Evolutionary conservation across 2,113 vertebrate species (phyloP), one percentile per base, ranked within the genome.

Genomic region (Myotis davidii): DNA sequence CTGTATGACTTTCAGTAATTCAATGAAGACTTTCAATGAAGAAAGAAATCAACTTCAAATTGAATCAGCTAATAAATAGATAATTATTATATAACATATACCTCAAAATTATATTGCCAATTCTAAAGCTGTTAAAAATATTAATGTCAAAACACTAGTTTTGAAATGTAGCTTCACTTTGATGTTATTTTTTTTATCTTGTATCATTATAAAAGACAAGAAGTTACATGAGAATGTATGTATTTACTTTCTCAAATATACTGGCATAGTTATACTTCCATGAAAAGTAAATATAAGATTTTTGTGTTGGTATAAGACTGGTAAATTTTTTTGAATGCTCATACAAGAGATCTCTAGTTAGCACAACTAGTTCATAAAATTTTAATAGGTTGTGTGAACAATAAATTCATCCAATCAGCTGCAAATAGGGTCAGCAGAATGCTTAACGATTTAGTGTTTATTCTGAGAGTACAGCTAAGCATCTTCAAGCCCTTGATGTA

Each of bases 271-370:
- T 64, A 85, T 50, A 82, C 23, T 83, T 67, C 8, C 23, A 67
- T 61, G 14, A 72, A 88, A 76, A 83, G 17, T 72, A 9, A 18
- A 48, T 81, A 25, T 54, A 70, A 92, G 48, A 20, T 52, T 89
- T 96, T 86, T 78, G 48, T 29, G 48, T 54, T 74, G 8, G 25
- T 54, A 72, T 29, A 84, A 11, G 10, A 81, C 65, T 9, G 11
- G 23, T 67, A 94, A 59, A 6, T 54, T 79, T n/a, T 37, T 20
- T 83, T 89, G 5, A 94, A 52, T 94, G 90, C 73, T 90, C 25
- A 56, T n/a, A 59, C 25, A 69, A 72, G 17, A 82, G 9, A 76
- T 65, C 11, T 88, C 73, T 76, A 61, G 8, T 86, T 86, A 91
- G 67, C 29, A 87, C 0, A 86, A 64, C 2, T 61, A 83, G 23